phyloP scores from a whole-genome alignment of 2,888 invertebrate genomes.

The Ceramica pisi region DNA sequence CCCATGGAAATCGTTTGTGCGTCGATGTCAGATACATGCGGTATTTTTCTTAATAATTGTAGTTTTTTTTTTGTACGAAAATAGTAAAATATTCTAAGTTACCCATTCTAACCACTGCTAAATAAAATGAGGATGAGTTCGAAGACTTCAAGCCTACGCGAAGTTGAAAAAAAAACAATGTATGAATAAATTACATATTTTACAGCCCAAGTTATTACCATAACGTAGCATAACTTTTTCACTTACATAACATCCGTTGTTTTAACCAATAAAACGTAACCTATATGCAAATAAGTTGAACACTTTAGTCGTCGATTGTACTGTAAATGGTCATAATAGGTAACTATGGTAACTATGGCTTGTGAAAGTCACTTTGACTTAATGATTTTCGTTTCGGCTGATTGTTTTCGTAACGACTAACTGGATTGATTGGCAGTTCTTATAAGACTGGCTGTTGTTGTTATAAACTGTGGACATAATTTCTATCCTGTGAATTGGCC shows the following conservation, averaged over 20 bases:
- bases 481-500: too few species aligned
- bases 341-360: slow-evolving; percentile 22
- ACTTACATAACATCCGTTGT: slow-evolving; percentile 44
- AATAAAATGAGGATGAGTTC: slow-evolving; percentile 1
- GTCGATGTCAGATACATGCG: too few species aligned
- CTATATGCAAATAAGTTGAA: slow-evolving; percentile 46
- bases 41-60: too few species aligned
- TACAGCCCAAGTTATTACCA: slow-evolving; percentile 30
- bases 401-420: slow-evolving; percentile 64
- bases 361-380: slow-evolving; percentile 60
- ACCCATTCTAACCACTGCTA: neutral
- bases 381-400: slow-evolving; percentile 59
- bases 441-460: neutral
- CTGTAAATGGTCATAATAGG: slow-evolving; percentile 44
- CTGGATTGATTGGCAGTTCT: slow-evolving; percentile 55
- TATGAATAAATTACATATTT: slow-evolving; percentile 29
- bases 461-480: neutral
- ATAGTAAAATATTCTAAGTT: neutral
- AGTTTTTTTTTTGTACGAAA: too few species aligned
- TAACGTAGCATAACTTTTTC: slow-evolving; percentile 49
- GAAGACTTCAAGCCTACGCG: slow-evolving; percentile 13
- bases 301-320: slow-evolving; percentile 44
- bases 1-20: too few species aligned
- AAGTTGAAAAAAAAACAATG: slow-evolving; percentile 24
- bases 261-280: slow-evolving; percentile 45